Percentiles rank a stretch among this genome's conserved stretches.
phyloP scores from a whole-genome alignment of 2,113 vertebrate genomes.

The Phyllostomus discolor region DNA sequence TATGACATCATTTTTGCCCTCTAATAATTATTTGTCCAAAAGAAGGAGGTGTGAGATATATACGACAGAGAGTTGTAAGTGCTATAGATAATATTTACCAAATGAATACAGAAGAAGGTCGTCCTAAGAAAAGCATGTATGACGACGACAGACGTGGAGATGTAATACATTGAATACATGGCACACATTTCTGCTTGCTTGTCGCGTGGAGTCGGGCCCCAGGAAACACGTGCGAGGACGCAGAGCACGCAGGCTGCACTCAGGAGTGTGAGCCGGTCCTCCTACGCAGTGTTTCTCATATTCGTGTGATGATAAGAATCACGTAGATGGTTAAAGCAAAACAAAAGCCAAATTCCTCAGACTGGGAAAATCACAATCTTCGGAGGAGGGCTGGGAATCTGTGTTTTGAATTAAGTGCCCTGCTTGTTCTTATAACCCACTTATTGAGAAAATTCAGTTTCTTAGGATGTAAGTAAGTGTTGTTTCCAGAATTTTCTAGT shows the following conservation, averaged over 20 bases:
- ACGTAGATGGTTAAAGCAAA: not conserved
- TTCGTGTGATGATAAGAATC: not conserved
- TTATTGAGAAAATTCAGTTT: not conserved
- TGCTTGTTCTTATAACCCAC: not conserved
- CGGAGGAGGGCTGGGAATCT: not conserved
- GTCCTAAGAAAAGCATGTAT: not conserved
- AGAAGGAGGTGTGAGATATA: conserved; percentile 30
- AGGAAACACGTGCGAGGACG: not conserved
- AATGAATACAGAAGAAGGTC: not conserved
- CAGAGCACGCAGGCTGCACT: not conserved
- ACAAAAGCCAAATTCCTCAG: not conserved
- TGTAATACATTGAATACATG: not conserved
- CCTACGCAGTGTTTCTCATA: not conserved
- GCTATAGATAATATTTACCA: not conserved
- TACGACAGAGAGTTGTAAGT: not conserved
- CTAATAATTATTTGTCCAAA: not conserved
- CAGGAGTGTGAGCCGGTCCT: not conserved
- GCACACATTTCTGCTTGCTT: not conserved
- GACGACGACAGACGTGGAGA: not conserved
- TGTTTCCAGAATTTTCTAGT: not conserved
- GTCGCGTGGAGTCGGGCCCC: not conserved
- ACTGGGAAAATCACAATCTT: not conserved
- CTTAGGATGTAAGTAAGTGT: not conserved
- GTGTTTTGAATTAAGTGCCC: not conserved
- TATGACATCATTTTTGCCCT: not conserved